Base-by-base conservation (phyloP, 2,113 vertebrate species). In the Junco hyemalis region DNA sequence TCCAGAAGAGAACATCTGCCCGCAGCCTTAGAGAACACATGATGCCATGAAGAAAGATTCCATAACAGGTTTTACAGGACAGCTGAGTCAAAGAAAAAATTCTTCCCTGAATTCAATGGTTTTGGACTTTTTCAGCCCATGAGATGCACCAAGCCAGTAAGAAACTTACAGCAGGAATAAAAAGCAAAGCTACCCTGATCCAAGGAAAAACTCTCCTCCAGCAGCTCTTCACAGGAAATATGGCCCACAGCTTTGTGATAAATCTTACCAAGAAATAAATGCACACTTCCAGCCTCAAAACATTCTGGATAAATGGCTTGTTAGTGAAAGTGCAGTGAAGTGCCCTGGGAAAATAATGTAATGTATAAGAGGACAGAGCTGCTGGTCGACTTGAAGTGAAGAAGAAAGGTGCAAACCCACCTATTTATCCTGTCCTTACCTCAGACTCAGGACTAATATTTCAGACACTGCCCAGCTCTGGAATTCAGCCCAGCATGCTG, bases 231-330 rank as follows among this genome's bases (percentile, higher is more conserved):
- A 50, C 48, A 29, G 18, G 54, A 87, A 91, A 77, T 35, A 77
- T 0, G 18, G 57, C 57, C 35, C 38, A 72, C 5, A 66, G 54
- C 66, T 44, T 42, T 38, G 35, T 56, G 26, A 10, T 35, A 94
- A 96, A 51, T 83, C 82, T 80, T 77, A 92, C 56, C 59, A 88
- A 72, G 79, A 70, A 82, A 93, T 35, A 94, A 91, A 82, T 2
- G 4, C 60, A 91, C 65, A 85, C 35, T 90, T 86, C 42, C 79
- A 88, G 81, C 26, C 76, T 83, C 85, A 93, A 92, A 96, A 86
- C 33, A 80, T 54, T 76, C 79, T 82, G 66, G 68, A 73, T 88
- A 93, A 94, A 90, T 48, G 80, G 60, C 47, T 72, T 83, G 81
- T 78, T 93, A 95, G 54, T 47, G 54, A 31, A 93, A 96, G 40